These are phyloP conservation scores for Hyposmocoma kahamanoa DNA, from an alignment of 1,140 invertebrate species.

Conservation along the genomic window DNA sequence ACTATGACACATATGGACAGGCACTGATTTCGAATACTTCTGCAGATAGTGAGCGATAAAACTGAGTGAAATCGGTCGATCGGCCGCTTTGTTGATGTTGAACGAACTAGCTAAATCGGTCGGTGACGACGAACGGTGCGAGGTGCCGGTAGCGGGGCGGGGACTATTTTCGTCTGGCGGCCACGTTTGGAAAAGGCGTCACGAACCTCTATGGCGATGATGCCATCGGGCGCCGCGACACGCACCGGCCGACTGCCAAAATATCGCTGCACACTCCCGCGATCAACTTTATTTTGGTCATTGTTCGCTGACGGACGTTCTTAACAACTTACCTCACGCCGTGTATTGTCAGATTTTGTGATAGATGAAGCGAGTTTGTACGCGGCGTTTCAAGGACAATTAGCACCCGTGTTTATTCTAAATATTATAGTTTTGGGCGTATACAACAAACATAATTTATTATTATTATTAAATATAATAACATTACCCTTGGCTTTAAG, in stretches of 20 bases:
- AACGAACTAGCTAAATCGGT: conserved; percentile 56
- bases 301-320: conserved; percentile 46
- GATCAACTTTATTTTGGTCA: conserved; percentile 68
- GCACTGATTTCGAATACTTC: neutral
- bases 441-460: too few relatives aligned
- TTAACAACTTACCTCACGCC: conserved; percentile 18
- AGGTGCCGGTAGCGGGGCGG: conserved; percentile 57
- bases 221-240: conserved; percentile 65
- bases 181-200: conserved; percentile 73
- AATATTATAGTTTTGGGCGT: too few relatives aligned
- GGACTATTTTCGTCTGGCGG: conserved; percentile 72
- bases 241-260: conserved; percentile 64
- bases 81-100: conserved; percentile 6
- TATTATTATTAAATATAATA: too few relatives aligned
- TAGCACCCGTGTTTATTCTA: too few relatives aligned
- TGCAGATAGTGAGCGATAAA: too few relatives aligned
- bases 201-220: conserved; percentile 66
- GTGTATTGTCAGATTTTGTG: conserved; percentile 6
- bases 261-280: conserved; percentile 54
- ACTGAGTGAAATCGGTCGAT: neutral
- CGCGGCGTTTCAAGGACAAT: too few relatives aligned
- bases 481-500: too few relatives aligned
- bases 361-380: too few relatives aligned
- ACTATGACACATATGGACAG: neutral
- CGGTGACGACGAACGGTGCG: conserved; percentile 66